A percentile compares a stretch with the other conserved stretches of the same genome.
Conservation (phyloP, 2,797 vertebrate genomes). For the Halcyon badia region DNA sequence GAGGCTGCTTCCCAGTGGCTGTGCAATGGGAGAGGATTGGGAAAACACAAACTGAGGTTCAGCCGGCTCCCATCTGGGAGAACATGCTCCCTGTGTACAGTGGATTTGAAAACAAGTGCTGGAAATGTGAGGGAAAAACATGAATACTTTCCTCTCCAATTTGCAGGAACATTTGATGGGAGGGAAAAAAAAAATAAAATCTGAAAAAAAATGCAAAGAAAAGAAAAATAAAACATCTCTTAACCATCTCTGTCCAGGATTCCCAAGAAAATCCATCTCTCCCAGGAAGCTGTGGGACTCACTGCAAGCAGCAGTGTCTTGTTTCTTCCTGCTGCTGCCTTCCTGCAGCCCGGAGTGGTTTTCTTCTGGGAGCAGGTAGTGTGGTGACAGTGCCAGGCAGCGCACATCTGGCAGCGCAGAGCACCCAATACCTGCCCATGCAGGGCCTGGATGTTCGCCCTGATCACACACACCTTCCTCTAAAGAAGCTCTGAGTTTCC, state of each 20-base stretch:
- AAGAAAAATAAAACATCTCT: not conserved
- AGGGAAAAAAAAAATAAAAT: not conserved
- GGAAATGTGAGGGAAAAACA: not conserved
- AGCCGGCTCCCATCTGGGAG: not conserved
- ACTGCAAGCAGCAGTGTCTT: not conserved
- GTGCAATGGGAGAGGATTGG: not conserved
- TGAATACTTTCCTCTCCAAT: accelerated
- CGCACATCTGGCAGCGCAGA: accelerated
- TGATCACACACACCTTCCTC: not conserved
- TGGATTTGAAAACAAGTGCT: not conserved
- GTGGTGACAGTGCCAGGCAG: accelerated
- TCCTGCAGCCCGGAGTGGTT: not conserved
- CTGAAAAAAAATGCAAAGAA: not conserved
- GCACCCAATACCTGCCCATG: accelerated
- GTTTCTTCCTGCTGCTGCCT: not conserved
- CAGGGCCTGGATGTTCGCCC: not conserved
- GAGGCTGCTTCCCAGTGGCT: not conserved
- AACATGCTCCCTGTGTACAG: not conserved
- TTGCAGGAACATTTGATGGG: not conserved
- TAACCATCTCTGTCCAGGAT: not conserved
- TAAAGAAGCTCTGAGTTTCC: not conserved
- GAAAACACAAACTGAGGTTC: not conserved
- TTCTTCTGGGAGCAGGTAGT: not conserved
- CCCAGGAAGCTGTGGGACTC: not conserved
- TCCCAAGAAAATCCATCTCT: not conserved